Base-by-base conservation (phyloP, 2,888 invertebrate species). In the Caenorhabditis zanzibari region DNA sequence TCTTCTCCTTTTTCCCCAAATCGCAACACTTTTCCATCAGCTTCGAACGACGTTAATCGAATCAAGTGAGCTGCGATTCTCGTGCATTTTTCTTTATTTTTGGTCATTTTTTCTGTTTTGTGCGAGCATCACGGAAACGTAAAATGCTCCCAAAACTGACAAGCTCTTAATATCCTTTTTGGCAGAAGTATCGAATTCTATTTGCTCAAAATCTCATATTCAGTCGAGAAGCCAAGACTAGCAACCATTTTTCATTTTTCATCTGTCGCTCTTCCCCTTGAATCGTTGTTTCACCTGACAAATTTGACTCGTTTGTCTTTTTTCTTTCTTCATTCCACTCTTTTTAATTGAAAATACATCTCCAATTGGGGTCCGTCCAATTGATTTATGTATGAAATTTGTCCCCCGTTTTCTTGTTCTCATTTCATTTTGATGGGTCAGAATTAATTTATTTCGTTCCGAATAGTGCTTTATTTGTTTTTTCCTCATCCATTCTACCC, bases 191-290 rank as follows among this genome's bases (percentile, higher is more conserved):
- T 77, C 77, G 54, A 71, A 71, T 77, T 77, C 47, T 77, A 77
- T 77, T 77, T 77, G 77, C 77, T 71, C 77, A 71, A 69, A 77
- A 77, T 77, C 77, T 77, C 77, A 77, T 77, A 77, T 77, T 77
- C 76, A 68, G 69, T 28, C 9, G 35, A 58, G 58, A 41, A 6
- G 16, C 56, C 32, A 28, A 58, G 66, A 47, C 38, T 66, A 56
- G 16, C 38, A 22, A 35, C 35, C 64, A 64, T 64, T 73, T n/a
- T n/a, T 63, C 58, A 49, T 63, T 69, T 49, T 68, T 66, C 66
- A 75, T 66, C 66, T 75, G 64, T 26, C 52, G 22, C 38, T 32
- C 52, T 24, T 19, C 26, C 41, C 24, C 14, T 47, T 41, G n/a
- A 44, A 49, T 56, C 16, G 22, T 35, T 68, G 32, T 69, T 68